Evolutionary conservation across 1,140 invertebrate genomes (phyloP).

Genomic region (Ceratosolen solmsi): DNA sequence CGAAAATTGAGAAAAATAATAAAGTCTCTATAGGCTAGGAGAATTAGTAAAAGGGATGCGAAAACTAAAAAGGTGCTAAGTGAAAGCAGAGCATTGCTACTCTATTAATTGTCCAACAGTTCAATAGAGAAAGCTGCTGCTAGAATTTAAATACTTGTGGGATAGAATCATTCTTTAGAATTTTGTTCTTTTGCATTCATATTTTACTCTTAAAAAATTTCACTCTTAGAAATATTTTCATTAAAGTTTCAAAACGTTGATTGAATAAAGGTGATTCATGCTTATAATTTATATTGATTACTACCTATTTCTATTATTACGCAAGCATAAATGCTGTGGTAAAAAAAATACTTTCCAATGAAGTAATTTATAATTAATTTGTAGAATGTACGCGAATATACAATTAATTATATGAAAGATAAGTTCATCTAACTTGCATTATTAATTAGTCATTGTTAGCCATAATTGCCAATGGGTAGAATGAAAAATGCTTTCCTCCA

Average conservation of each 20-base stretch:
- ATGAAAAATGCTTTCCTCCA: not conserved
- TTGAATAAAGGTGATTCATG: too few relatives aligned
- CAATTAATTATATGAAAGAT: not conserved
- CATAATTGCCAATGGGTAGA: too few relatives aligned
- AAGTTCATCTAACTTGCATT: too few relatives aligned
- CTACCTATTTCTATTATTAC: too few relatives aligned
- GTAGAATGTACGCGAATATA: not conserved
- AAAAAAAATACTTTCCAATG: too few relatives aligned
- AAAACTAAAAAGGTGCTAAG: not conserved
- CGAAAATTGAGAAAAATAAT: not conserved
- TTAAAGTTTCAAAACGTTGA: too few relatives aligned
- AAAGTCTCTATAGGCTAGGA: not conserved
- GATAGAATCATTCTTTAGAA: constrained; percentile 1
- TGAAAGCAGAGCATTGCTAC: not conserved
- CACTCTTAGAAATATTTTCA: too few relatives aligned
- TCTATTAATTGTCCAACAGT: constrained; percentile 3
- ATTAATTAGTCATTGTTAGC: too few relatives aligned
- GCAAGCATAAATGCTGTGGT: too few relatives aligned
- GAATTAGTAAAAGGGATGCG: not conserved
- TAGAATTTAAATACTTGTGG: constrained; percentile 12
- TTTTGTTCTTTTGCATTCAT: too few relatives aligned
- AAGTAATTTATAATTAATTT: not conserved
- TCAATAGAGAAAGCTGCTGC: not conserved
- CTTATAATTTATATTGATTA: too few relatives aligned
- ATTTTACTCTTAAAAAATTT: too few relatives aligned